Base-by-base conservation (phyloP, 2,888 invertebrate species). In the Pollenia angustigena region DNA sequence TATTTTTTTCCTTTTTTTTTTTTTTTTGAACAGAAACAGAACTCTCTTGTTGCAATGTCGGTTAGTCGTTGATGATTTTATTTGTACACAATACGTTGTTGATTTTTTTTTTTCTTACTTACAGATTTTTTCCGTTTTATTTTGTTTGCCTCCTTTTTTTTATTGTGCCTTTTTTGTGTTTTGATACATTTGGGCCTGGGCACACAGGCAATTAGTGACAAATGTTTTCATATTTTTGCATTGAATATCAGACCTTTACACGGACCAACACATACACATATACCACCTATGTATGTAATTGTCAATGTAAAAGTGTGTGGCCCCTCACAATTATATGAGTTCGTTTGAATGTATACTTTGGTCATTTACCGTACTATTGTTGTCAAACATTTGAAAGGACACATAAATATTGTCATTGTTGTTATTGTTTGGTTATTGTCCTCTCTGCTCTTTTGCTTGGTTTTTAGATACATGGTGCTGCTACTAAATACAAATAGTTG, bases 161-260 rank as follows among this genome's bases (percentile, higher is more conserved):
- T 69, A 12, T 79, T 71, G 48, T 56, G 72, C 40, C 58, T 83
- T 75, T 81, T 79, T 16, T 81, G 54, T 72, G 62, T 81, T 82
- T 80, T 85, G 69, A 75, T 84, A 84, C 78, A 68, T 83, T 82
- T 82, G 74, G 72, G 87, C 66, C 74, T 81, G 81, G 60, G 62
- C 87, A 90, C 89, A 90, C 88, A 90, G 90, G 92, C 92, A 92
- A 92, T 92, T 92, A 92, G 91, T 92, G 91, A 91, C 91, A 92
- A 92, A 92, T 92, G 91, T 92, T 92, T 92, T 91, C 91, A 91
- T 91, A 91, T 91, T 91, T 91, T 90, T 90, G 88, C 88, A 88
- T 89, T 85, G 84, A 86, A 85, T 71, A 85, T 80, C 56, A 90
- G 89, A 90, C 9, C 14, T 40, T 32, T 23, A 42, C n/a, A 50